phyloP scores from a whole-genome alignment of 2,797 vertebrate species.

The Mionectes olivaceus region DNA sequence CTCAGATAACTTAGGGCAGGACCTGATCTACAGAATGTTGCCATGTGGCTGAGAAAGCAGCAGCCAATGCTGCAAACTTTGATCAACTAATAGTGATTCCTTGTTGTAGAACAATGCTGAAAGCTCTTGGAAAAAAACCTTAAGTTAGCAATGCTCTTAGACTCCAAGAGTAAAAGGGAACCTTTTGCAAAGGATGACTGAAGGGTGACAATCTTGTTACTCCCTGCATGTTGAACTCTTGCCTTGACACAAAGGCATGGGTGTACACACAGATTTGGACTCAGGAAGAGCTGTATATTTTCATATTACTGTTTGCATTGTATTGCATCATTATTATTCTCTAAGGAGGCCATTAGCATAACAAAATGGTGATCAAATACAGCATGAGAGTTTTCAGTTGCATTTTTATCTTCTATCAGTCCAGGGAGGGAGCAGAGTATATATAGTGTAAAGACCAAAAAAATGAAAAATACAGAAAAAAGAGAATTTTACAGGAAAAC shows the following conservation, averaged over 20 bases:
- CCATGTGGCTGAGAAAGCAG: not conserved
- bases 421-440: not conserved
- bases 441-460: not conserved
- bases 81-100: not conserved
- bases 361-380: not conserved
- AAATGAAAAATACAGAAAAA: not conserved
- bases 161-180: not conserved
- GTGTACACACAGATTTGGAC: not conserved
- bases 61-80: not conserved
- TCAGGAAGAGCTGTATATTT: not conserved
- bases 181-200: not conserved
- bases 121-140: not conserved
- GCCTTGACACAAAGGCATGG: not conserved
- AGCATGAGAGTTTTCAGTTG: not conserved
- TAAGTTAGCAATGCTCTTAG: not conserved
- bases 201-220: not conserved
- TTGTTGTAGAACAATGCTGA: not conserved
- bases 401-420: not conserved
- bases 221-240: not conserved
- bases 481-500: not conserved
- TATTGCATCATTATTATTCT: not conserved
- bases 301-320: not conserved
- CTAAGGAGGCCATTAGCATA: not conserved
- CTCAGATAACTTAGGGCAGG: not conserved
- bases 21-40: not conserved